phyloP scores from a whole-genome alignment of 2,113 vertebrate species.

The Pterocles orientalis region DNA sequence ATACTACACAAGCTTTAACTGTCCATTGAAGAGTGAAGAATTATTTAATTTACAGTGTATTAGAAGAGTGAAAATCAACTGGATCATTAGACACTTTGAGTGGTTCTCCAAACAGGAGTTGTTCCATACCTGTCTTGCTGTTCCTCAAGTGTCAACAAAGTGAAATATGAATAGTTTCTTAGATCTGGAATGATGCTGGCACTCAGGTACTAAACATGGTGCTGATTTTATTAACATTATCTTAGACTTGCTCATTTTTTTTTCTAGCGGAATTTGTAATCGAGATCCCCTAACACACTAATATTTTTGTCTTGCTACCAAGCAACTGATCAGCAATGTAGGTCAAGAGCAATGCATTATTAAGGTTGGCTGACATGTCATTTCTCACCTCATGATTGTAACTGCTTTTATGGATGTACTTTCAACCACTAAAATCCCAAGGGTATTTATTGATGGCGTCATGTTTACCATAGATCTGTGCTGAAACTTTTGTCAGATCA shows the following conservation, averaged over 20 bases:
- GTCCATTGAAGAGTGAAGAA: neutral
- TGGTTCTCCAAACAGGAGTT: neutral
- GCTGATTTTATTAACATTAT: neutral
- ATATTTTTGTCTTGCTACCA: neutral
- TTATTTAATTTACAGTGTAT: neutral
- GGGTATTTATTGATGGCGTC: neutral
- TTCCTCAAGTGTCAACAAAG: neutral
- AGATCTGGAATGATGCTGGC: neutral
- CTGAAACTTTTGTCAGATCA: neutral
- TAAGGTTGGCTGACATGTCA: neutral
- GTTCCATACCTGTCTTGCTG: neutral
- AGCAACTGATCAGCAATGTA: neutral
- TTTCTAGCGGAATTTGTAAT: slow-evolving; percentile 11
- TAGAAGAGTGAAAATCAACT: neutral
- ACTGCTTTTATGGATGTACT: neutral
- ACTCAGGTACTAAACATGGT: neutral
- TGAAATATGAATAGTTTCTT: neutral
- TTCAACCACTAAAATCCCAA: neutral
- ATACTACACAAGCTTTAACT: neutral
- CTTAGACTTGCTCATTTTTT: neutral
- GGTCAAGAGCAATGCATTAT: neutral
- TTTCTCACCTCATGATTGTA: neutral
- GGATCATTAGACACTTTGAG: neutral
- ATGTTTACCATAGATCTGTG: neutral
- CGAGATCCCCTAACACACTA: neutral